These are phyloP conservation scores for Carassius auratus DNA, from an alignment of 2,113 vertebrate genomes.

Conservation along the genomic window DNA sequence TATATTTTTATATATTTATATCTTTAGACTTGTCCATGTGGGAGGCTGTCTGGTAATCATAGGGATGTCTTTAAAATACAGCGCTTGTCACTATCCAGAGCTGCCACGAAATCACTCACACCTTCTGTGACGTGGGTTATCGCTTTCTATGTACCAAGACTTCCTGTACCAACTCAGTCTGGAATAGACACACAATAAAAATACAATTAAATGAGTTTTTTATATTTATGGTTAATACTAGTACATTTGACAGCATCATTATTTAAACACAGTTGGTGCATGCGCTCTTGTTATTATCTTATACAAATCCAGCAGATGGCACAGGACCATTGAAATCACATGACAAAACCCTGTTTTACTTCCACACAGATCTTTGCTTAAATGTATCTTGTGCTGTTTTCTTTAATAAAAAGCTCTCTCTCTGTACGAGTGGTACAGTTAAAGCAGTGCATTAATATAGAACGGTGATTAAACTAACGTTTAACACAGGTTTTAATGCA, in stretches of 20 bases:
- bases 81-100: background rate
- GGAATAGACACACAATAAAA: background rate
- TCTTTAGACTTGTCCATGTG: background rate
- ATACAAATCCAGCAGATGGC: background rate
- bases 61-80: constrained; percentile 18
- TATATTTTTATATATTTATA: too few relatives aligned
- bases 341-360: background rate
- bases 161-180: background rate
- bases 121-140: constrained; percentile 9
- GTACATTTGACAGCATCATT: background rate
- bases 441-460: background rate
- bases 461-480: background rate
- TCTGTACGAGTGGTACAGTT: too few relatives aligned
- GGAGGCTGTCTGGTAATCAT: constrained; percentile 12
- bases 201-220: background rate
- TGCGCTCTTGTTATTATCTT: background rate
- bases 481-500: too few relatives aligned
- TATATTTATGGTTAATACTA: background rate
- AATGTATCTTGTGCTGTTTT: background rate
- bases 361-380: background rate
- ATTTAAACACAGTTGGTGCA: background rate
- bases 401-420: background rate
- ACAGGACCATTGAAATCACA: background rate
- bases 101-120: background rate
- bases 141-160: background rate